These are phyloP conservation scores for Mormyrus lacerda DNA, from an alignment of 2,113 vertebrate species.

Conservation along the genomic window DNA sequence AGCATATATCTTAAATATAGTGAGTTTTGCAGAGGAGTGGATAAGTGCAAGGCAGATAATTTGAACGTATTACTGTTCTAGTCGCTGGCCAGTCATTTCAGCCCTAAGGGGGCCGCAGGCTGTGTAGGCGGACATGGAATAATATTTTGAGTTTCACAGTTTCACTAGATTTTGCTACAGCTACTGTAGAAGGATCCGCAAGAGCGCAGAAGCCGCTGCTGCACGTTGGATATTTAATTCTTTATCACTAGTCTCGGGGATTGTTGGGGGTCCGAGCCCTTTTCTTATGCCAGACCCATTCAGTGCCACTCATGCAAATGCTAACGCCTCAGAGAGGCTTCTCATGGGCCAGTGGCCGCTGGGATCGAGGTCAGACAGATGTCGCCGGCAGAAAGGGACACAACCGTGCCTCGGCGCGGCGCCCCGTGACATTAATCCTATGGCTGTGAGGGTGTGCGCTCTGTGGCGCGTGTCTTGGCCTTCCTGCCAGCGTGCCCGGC, in stretches of 20 bases:
- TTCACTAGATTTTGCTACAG: not conserved
- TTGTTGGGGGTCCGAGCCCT: conserved; percentile 42
- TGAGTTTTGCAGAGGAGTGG: not conserved
- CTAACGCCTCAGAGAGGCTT: conserved; percentile 55
- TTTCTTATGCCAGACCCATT: conserved; percentile 52
- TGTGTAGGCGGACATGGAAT: conserved; percentile 54
- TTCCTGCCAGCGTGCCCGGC: not conserved
- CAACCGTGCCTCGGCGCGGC: not conserved
- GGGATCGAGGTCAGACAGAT: conserved; percentile 53
- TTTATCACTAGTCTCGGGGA: conserved; percentile 56
- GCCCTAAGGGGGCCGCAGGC: conserved; percentile 47
- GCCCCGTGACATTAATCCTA: not conserved
- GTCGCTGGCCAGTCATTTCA: conserved; percentile 48
- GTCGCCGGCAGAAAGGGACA: not conserved
- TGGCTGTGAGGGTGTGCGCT: not conserved
- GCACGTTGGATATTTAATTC: conserved; percentile 53
- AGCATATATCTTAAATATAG: not conserved
- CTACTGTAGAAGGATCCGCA: not conserved
- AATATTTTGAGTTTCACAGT: conserved; percentile 24
- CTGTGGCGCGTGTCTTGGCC: not conserved
- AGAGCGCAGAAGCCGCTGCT: conserved; percentile 37
- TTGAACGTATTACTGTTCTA: not conserved
- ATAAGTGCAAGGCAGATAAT: not conserved
- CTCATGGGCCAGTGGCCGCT: conserved; percentile 58
- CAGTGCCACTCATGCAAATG: conserved; percentile 53